Base-by-base conservation (phyloP, 1,140 invertebrate species). In the Meloidogyne exigua region DNA sequence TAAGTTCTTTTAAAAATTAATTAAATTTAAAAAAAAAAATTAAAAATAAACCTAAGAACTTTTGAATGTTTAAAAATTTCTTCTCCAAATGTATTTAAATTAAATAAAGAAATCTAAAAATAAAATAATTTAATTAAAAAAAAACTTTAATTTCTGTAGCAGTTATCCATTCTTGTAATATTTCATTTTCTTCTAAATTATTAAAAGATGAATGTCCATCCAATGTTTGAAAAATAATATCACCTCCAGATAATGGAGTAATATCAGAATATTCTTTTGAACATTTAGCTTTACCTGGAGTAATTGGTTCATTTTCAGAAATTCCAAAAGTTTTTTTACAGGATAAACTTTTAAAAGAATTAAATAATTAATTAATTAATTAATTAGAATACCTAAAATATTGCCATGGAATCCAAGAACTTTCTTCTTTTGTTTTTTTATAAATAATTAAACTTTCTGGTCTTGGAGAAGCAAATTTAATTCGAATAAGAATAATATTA, bases 361-460 rank as follows among this genome's bases (percentile, higher is more conserved):
- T 23, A 25, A 69, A 49, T n/a, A 42, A 18, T 25, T 70, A 28
- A 25, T 26, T 11, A 5, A 21, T 12, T 3, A 75, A 15, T 26
- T 57, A 75, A 75, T 25, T 42, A 44, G 66, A 65, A 49, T 18
- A 82, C 84, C 92, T 93, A 90, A 96, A 99, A 89, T 92, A 99
- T 88, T 99, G 96, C 89, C 94, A 99, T 0, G 96, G 94, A 74
- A 92, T 91, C 96, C 96, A 99, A 3, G 91, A 89, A 1, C 92
- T 91, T 84, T 95, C 92, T 44, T 36, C 15, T 9, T 28, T 36
- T 11, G 88, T 89, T 76, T 93, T 91, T 86, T 96, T 96, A 88
- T 94, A 98, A 81, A 99, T 95, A 9, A 93, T 93, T 89, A 98
- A 98, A 88, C 94, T 96, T 86, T 99, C 95, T 0, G 96, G 96